Conservation (phyloP, 2,113 vertebrate genomes). For the Tringa solitaria region DNA sequence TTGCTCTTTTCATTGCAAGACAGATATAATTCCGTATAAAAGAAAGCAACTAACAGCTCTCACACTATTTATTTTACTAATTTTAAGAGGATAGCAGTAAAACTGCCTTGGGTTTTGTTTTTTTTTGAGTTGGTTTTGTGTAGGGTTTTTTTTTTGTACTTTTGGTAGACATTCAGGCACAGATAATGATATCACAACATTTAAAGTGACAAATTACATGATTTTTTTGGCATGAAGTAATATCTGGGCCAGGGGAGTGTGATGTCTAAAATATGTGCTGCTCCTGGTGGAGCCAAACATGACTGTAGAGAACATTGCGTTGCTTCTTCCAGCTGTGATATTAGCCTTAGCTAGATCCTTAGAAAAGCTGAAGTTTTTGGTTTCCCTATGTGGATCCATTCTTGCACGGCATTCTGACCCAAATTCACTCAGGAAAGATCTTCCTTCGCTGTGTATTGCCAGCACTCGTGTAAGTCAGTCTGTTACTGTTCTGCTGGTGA, state of each 20-base stretch:
- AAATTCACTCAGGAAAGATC: neutral
- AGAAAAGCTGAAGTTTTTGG: neutral
- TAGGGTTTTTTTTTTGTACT: neutral
- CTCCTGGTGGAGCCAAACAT: neutral
- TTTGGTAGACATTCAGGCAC: neutral
- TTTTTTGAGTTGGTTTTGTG: too few species aligned
- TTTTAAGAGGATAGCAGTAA: neutral
- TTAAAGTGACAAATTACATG: neutral
- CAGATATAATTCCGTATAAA: neutral
- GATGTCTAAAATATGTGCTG: neutral
- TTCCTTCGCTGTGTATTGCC: rapidly evolving
- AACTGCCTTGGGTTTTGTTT: neutral
- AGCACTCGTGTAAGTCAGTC: neutral
- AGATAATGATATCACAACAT: neutral
- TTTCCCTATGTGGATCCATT: neutral
- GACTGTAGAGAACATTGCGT: neutral
- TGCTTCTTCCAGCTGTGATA: neutral
- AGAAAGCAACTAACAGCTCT: neutral
- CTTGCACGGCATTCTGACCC: neutral
- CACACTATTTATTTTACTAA: neutral
- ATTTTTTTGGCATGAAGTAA: neutral
- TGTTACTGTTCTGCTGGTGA: neutral
- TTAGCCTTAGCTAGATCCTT: neutral
- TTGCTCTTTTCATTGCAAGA: neutral
- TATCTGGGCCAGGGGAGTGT: neutral